Evolutionary conservation across 2,797 vertebrate genomes (phyloP).

Genomic region (Microtus californicus): DNA sequence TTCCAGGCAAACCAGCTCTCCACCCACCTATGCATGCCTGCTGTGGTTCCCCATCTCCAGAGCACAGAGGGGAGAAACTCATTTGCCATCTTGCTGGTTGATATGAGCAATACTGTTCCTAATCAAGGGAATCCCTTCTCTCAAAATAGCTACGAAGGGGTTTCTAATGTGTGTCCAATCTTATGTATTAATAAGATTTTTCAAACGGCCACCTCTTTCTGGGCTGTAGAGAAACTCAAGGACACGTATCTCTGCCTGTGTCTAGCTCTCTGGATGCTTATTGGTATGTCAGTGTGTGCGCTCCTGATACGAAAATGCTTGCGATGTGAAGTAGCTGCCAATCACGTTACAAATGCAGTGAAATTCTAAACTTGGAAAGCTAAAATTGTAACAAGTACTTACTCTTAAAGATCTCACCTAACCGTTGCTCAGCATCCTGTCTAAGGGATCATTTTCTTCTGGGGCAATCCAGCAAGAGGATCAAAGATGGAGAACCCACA

Average conservation of each 20-base stretch:
- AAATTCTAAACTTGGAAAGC: background rate
- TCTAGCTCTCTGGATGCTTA: background rate
- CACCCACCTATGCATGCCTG: background rate
- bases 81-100: background rate
- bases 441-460: constrained; percentile 43
- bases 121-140: background rate
- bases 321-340: background rate
- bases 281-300: background rate
- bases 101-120: background rate
- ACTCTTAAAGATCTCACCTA: constrained; percentile 27
- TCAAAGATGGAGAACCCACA: constrained; percentile 73
- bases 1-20: no score
- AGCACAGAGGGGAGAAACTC: background rate
- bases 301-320: background rate
- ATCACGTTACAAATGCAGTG: background rate
- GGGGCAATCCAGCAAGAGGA: constrained; percentile 69
- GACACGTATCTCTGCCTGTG: background rate
- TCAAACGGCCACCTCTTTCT: constrained; percentile 11
- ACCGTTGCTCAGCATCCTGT: background rate
- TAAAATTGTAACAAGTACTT: constrained; percentile 42
- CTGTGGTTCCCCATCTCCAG: background rate
- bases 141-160: background rate
- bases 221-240: background rate
- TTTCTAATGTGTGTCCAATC: background rate
- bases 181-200: constrained; percentile 12